A percentile compares a stretch with the other conserved stretches of the same genome.
Evolutionary conservation across 2,888 invertebrate genomes (phyloP).

Genomic region (Neocrepidodera transversa): DNA sequence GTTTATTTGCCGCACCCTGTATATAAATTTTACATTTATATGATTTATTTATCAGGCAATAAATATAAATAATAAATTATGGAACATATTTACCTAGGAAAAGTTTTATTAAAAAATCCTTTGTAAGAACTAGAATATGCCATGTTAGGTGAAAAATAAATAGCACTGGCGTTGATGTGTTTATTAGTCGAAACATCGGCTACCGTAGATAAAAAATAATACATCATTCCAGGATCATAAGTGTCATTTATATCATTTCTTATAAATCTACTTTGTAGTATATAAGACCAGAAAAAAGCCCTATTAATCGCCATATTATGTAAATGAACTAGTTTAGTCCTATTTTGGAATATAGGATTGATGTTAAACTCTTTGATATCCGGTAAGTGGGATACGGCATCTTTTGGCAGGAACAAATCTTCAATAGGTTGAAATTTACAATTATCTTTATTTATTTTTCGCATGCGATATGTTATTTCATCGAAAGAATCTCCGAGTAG

Average conservation of each 20-base stretch:
- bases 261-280: conserved; percentile 87
- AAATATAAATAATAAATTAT: not conserved
- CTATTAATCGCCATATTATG: conserved; percentile 97
- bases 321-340: conserved; percentile 89
- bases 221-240: conserved; percentile 98
- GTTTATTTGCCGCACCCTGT: too few relatives aligned
- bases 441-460: conserved; percentile 84
- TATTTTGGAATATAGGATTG: conserved; percentile 92
- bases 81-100: conserved; percentile 65
- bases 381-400: conserved; percentile 88
- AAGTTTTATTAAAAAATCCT: conserved; percentile 95
- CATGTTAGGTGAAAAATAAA: conserved; percentile 93
- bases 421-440: conserved; percentile 87
- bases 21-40: too few relatives aligned
- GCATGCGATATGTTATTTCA: conserved; percentile 82
- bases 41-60: too few relatives aligned
- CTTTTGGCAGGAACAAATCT: conserved; percentile 83
- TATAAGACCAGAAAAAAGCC: conserved; percentile 96
- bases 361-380: conserved; percentile 94
- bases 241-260: conserved; percentile 90
- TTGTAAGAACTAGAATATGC: conserved; percentile 94
- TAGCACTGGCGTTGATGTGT: conserved; percentile 88
- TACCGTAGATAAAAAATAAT: conserved; percentile 92
- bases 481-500: conserved; percentile 90
- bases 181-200: conserved; percentile 95